Evolutionary conservation across 2,113 vertebrate species (phyloP).

Genomic region (Phylloscopus trochilus): DNA sequence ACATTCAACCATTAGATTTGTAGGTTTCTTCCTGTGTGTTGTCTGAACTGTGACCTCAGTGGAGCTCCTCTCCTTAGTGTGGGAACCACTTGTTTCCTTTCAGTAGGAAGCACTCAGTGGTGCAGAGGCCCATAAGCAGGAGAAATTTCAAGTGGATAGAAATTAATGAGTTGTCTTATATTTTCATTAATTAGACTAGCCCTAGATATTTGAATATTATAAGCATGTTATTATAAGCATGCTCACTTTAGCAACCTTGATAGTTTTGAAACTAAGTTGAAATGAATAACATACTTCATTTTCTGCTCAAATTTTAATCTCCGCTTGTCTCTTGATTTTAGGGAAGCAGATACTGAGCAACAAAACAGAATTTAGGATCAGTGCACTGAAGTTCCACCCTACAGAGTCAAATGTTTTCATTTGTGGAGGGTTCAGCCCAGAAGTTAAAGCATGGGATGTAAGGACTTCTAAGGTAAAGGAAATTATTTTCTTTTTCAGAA

Average conservation of each 20-base stretch:
- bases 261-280: not conserved
- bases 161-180: not conserved
- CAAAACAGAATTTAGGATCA: constrained; percentile 85
- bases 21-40: rapidly evolving
- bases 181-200: not conserved
- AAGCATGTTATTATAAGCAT: not conserved
- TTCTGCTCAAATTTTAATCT: not conserved
- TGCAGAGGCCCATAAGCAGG: not conserved
- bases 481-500: not conserved
- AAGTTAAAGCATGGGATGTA: constrained; percentile 91
- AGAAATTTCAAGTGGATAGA: not conserved
- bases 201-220: not conserved
- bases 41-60: not conserved
- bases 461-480: constrained; percentile 86
- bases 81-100: not conserved
- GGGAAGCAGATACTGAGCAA: constrained; percentile 80
- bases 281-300: not conserved
- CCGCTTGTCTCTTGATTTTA: constrained; percentile 46
- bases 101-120: not conserved
- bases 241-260: not conserved
- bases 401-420: constrained; percentile 81
- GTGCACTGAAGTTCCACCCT: constrained; percentile 81
- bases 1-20: not conserved
- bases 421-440: constrained; percentile 90
- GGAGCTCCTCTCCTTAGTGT: not conserved